Percentiles rank a stretch among this genome's conserved stretches.
These are phyloP conservation scores for Allacma fusca DNA, from an alignment of 2,888 invertebrate species.

Conservation along the genomic window DNA sequence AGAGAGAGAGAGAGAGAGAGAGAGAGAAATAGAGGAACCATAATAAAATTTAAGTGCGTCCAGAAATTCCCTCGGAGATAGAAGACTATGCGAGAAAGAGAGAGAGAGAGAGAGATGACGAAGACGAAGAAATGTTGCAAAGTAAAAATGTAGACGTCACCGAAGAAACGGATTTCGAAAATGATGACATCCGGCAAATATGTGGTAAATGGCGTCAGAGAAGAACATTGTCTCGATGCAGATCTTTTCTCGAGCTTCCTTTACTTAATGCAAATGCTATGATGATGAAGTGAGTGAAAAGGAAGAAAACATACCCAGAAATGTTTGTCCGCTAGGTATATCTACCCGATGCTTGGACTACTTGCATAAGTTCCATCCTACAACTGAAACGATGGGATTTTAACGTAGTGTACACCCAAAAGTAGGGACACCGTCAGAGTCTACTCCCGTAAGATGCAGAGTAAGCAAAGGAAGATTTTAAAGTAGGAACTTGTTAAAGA, in stretches of 20 bases:
- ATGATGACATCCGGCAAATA: conserved; percentile 61
- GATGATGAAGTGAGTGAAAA: conserved; percentile 57
- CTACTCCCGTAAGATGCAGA: too few species aligned
- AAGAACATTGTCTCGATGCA: conserved; percentile 54
- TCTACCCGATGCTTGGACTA: not conserved
- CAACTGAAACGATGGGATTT: not conserved
- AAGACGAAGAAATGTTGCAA: conserved; percentile 24
- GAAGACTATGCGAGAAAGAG: conserved; percentile 1
- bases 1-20: conserved; percentile 13
- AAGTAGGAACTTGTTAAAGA: conserved; percentile 20
- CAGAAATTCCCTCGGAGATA: conserved; percentile 15
- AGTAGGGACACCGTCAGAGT: too few species aligned
- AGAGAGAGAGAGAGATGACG: conserved; percentile 7
- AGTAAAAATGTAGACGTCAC: conserved; percentile 46
- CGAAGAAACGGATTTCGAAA: conserved; percentile 50
- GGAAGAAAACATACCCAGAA: conserved; percentile 28
- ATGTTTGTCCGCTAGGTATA: conserved; percentile 18
- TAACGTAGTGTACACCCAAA: not conserved
- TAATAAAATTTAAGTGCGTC: conserved; percentile 34
- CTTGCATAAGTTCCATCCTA: not conserved
- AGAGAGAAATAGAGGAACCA: conserved; percentile 20
- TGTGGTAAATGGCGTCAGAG: conserved; percentile 56
- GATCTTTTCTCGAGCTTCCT: conserved; percentile 54
- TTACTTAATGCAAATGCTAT: conserved; percentile 60
- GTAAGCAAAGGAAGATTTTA: conserved; percentile 18